Conservation (phyloP, 2,113 vertebrate genomes). For the Strix uralensis region DNA sequence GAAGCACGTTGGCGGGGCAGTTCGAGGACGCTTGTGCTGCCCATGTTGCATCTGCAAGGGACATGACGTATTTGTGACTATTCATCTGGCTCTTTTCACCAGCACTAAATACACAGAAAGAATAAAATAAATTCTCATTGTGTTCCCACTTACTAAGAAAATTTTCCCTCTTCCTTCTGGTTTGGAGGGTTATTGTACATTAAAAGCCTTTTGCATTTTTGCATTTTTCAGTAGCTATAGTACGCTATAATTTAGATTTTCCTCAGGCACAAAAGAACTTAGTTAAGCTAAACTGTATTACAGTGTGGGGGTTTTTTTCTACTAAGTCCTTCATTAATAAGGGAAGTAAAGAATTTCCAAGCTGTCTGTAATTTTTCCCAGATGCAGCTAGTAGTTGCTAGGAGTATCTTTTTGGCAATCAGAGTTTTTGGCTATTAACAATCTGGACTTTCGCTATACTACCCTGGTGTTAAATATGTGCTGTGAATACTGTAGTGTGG, state of each 20-base stretch:
- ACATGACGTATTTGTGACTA: conserved; percentile 4
- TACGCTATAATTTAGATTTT: conserved; percentile 61
- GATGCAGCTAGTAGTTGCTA: conserved; percentile 60
- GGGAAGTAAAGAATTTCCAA: conserved; percentile 42
- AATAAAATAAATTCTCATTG: conserved; percentile 63
- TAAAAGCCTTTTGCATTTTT: conserved; percentile 36
- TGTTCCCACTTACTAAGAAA: conserved; percentile 24
- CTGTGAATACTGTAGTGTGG: conserved; percentile 6
- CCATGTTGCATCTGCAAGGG: conserved; percentile 40
- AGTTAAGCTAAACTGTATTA: conserved; percentile 38
- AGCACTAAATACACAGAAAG: conserved; percentile 42
- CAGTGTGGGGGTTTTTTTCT: neutral
- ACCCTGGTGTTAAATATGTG: conserved; percentile 31
- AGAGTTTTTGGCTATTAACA: conserved; percentile 48
- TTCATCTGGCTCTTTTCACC: conserved; percentile 60
- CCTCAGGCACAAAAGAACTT: conserved; percentile 39
- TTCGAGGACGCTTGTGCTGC: conserved; percentile 1
- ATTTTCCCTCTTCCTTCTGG: conserved; percentile 44
- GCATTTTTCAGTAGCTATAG: conserved; percentile 45
- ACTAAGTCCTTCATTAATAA: conserved; percentile 53
- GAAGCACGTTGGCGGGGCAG: conserved; percentile 32
- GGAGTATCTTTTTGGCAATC: conserved; percentile 59
- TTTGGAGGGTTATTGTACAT: conserved; percentile 2
- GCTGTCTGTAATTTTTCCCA: conserved; percentile 64
- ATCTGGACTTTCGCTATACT: conserved; percentile 24